A percentile compares a stretch with the other conserved stretches of the same genome.
phyloP scores from a whole-genome alignment of 2,113 vertebrate species.

The Patagioenas fasciata region DNA sequence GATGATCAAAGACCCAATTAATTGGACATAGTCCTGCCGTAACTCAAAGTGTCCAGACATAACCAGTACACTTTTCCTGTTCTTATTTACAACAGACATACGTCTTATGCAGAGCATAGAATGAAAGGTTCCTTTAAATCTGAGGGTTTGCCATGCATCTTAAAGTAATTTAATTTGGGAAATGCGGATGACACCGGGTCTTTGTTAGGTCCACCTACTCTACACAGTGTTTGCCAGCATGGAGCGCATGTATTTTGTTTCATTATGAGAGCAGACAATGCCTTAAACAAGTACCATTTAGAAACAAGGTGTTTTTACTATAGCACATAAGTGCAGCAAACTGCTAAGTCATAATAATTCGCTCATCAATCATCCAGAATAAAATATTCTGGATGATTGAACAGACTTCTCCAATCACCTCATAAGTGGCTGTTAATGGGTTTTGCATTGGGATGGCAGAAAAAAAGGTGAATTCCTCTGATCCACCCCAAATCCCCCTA shows the following conservation, averaged over 20 bases:
- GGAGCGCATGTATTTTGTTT: not conserved
- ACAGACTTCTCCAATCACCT: not conserved
- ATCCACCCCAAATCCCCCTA: not conserved
- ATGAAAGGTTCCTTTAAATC: not conserved
- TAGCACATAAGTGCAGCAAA: not conserved
- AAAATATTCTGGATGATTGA: not conserved
- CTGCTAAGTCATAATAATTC: not conserved
- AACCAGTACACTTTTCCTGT: not conserved
- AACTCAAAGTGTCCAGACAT: not conserved
- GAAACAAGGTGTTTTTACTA: not conserved
- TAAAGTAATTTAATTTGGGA: not conserved
- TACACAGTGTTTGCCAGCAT: rapidly evolving
- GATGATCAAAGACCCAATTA: not conserved
- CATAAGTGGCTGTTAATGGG: not conserved
- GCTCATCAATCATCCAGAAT: not conserved
- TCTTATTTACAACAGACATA: not conserved
- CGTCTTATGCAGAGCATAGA: not conserved
- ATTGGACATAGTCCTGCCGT: not conserved
- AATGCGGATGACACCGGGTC: not conserved
- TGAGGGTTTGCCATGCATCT: not conserved
- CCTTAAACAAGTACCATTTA: not conserved
- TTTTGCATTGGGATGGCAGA: not conserved
- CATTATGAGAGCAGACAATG: not conserved
- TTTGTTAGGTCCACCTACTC: not conserved
- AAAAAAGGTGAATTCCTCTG: not conserved